Evolutionary conservation across 2,797 vertebrate species (phyloP).

Genomic region (Cheirogaleus major): DNA sequence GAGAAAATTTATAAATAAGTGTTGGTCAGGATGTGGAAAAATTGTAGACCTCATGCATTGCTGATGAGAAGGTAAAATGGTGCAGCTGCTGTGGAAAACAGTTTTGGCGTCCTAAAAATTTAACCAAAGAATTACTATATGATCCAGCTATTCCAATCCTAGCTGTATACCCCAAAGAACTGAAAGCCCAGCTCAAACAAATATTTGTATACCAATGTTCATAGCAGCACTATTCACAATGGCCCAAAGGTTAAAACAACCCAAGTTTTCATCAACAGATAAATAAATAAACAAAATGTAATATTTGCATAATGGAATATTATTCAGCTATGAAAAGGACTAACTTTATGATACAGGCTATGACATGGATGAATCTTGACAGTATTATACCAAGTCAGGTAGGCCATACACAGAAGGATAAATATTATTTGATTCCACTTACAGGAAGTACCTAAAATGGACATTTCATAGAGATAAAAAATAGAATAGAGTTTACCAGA

Average conservation of each 20-base stretch:
- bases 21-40: background rate
- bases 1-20: background rate
- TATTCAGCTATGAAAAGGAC: background rate
- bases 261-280: background rate
- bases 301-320: background rate
- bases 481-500: background rate
- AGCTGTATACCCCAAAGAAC: background rate
- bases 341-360: background rate
- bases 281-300: background rate
- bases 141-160: background rate
- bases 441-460: background rate
- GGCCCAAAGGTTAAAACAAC: too few species aligned
- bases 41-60: background rate
- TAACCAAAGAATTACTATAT: background rate
- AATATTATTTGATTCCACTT: background rate
- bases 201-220: background rate
- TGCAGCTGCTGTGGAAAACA: background rate
- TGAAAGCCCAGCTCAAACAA: background rate
- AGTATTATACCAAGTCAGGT: background rate
- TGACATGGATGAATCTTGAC: background rate
- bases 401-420: background rate
- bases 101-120: background rate
- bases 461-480: background rate
- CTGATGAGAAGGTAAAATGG: background rate
- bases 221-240: background rate